These are phyloP conservation scores for Ligdia adustata DNA, from an alignment of 2,888 invertebrate species.

Conservation along the genomic window DNA sequence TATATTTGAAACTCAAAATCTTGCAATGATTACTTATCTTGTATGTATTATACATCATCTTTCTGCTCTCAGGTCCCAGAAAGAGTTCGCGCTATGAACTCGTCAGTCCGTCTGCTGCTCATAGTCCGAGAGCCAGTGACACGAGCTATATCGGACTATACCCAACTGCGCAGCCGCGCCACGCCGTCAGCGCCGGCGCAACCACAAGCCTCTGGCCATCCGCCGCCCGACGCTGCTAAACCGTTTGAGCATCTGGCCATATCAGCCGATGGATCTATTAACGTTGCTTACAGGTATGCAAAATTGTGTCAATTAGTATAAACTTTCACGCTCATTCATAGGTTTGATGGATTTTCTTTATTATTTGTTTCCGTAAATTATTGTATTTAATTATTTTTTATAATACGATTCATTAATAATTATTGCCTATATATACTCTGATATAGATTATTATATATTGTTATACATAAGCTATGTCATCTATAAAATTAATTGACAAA, in stretches of 20 bases:
- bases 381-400: too few species aligned
- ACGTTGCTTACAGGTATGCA: conserved; percentile 91
- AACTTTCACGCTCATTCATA: too few species aligned
- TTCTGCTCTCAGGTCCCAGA: conserved; percentile 90
- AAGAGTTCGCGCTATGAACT: conserved; percentile 96
- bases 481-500: too few species aligned
- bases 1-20: too few species aligned
- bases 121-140: conserved; percentile 98
- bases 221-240: conserved; percentile 74
- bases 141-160: conserved; percentile 98
- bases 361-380: too few species aligned
- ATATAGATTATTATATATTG: too few species aligned
- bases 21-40: too few species aligned
- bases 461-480: too few species aligned
- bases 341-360: too few species aligned
- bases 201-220: conserved; percentile 60
- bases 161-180: conserved; percentile 94
- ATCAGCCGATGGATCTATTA: conserved; percentile 91
- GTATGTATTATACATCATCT: neutral
- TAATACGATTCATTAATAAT: too few species aligned
- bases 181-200: conserved; percentile 88
- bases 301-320: too few species aligned
- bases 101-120: conserved; percentile 94
- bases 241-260: conserved; percentile 93
- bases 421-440: too few species aligned